Base-by-base conservation (phyloP, 2,797 vertebrate species). In the Remorina albescens region DNA sequence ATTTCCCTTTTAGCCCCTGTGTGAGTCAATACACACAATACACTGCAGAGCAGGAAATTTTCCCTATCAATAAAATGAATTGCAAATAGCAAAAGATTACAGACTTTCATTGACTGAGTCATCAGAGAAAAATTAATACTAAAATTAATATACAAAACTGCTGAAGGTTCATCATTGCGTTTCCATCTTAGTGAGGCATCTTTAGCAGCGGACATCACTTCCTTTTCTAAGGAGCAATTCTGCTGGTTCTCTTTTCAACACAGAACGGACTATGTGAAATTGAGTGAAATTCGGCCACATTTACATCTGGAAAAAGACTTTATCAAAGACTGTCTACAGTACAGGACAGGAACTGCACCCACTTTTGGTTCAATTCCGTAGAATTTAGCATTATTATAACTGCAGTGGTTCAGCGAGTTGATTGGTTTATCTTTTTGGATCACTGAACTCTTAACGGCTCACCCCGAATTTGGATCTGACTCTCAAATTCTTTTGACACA, bases 311-410 rank as follows among this genome's bases (percentile, higher is more conserved):
- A 54, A 41, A 55, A 36, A 4, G n/a, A n/a, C n/a, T n/a, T n/a
- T n/a, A n/a, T 61, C 11, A 58, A 13, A 55, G 41, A 25, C 21
- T 54, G 25, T 23, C n/a, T 13, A n/a, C 50, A 18, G 16, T 15
- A 11, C 2, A 42, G 5, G 49, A 54, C 67, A 85, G 74, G 80
- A 83, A 53, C 70, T 79, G 16, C 19, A 62, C 55, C 51, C 36
- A 18, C n/a, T 16, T 32, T 63, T 77, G 66, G 36, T 53, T 42
- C 5, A 54, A 1, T 60, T 39, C 2, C 36, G 32, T 8, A 25
- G 30, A 61, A 10, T 16, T 19, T 21, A 2, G 21, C 25, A 13
- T 13, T 11, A 23, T 12, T 16, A 56, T 61, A 56, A 37, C 49
- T 6, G 9, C 5, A 11, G 5, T 25, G 19, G 23, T 69, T 15